Evolutionary conservation across 2,888 invertebrate species (phyloP).

Genomic region (Meiosimyza decipiens): DNA sequence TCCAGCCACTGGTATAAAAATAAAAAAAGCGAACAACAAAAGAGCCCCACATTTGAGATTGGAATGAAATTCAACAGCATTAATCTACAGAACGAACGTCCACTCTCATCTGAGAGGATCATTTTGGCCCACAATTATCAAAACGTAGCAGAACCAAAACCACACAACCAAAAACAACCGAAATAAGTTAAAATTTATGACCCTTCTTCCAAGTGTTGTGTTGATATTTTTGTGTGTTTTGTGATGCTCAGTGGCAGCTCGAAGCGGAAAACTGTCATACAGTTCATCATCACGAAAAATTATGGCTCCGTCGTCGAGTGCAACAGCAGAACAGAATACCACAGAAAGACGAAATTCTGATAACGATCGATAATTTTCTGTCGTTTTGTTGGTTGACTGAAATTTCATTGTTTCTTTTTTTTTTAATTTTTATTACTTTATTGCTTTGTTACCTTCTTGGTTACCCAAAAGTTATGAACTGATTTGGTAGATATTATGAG

Average conservation of each 20-base stretch:
- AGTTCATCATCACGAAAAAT: constrained; percentile 50
- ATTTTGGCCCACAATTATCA: not conserved
- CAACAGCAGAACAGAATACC: not conserved
- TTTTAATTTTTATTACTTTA: constrained; percentile 56
- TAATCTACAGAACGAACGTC: not conserved
- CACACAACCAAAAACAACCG: constrained; percentile 11
- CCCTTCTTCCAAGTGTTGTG: constrained; percentile 13
- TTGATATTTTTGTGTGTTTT: constrained; percentile 22
- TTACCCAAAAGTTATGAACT: constrained; percentile 29
- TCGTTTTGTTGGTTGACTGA: constrained; percentile 25
- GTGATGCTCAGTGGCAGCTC: constrained; percentile 26
- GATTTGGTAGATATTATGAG: constrained; percentile 38
- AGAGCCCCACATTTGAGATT: not conserved
- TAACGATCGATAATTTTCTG: constrained; percentile 38
- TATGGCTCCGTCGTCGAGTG: constrained; percentile 37
- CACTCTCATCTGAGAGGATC: not conserved
- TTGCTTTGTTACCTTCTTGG: constrained; percentile 40
- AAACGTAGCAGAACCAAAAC: constrained; percentile 12
- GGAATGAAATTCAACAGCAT: constrained; percentile 6
- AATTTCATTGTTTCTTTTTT: constrained; percentile 32
- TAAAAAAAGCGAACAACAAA: not conserved
- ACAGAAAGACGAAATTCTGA: constrained; percentile 26
- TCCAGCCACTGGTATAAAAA: not conserved
- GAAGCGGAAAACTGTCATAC: constrained; percentile 50
- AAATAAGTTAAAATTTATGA: constrained; percentile 17